Conservation (phyloP, 2,797 vertebrate species). For the Dendrocincla fuliginosa region DNA sequence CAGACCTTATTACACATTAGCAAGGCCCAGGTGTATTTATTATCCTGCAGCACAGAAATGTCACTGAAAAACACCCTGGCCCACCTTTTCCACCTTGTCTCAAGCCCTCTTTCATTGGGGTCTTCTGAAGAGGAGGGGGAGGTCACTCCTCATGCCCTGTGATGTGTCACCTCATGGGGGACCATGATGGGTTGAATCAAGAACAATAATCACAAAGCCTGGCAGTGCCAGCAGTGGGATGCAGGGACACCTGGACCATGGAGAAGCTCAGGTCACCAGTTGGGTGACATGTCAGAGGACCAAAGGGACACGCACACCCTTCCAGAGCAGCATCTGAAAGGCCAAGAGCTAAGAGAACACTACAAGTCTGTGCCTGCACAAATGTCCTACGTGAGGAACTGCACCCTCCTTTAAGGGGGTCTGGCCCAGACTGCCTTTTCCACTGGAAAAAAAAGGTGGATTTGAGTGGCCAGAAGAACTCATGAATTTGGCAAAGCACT, state of each 20-base stretch:
- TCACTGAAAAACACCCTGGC: background rate
- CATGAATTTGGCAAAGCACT: background rate
- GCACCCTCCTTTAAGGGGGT: accelerated
- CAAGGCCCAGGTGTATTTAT: background rate
- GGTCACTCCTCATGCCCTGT: background rate
- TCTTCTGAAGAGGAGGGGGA: background rate
- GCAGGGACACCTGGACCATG: background rate
- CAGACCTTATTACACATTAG: background rate
- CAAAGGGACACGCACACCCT: background rate
- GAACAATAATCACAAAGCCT: background rate
- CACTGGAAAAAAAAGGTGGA: background rate
- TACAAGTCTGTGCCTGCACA: accelerated
- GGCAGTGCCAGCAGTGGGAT: background rate
- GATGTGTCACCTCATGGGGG: background rate
- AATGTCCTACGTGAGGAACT: background rate
- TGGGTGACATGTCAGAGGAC: background rate
- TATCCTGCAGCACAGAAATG: background rate
- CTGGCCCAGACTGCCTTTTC: background rate
- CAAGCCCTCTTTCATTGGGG: background rate
- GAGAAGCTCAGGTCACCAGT: background rate
- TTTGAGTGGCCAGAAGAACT: background rate
- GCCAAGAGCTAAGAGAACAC: background rate
- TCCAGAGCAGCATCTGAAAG: background rate
- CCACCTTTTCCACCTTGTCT: background rate
- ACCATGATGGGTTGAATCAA: background rate